These are phyloP conservation scores for Drosophila gunungcola DNA, from an alignment of 1,140 invertebrate genomes.

Conservation along the genomic window DNA sequence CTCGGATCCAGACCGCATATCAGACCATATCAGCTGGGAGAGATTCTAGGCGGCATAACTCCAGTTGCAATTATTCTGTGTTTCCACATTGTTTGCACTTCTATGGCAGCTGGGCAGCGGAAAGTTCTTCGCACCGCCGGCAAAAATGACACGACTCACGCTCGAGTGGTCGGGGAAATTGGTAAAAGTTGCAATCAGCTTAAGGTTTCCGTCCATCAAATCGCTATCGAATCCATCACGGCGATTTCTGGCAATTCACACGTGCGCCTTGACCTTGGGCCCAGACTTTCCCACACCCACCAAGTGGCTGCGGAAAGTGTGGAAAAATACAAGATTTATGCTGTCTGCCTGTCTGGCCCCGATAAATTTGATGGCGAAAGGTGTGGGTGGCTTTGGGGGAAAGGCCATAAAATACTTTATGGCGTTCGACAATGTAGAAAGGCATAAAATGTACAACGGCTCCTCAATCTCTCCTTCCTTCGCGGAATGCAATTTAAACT, in stretches of 20 bases:
- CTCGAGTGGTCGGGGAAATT: constrained; percentile 22
- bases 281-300: constrained; percentile 20
- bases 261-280: constrained; percentile 74
- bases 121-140: constrained; percentile 12
- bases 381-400: constrained; percentile 26
- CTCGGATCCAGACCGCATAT: constrained; percentile 24
- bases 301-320: constrained; percentile 12
- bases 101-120: constrained; percentile 61
- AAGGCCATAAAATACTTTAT: constrained; percentile 68
- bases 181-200: constrained; percentile 55
- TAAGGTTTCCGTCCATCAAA: constrained; percentile 41
- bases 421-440: constrained; percentile 49
- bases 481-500: constrained; percentile 71
- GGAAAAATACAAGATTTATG: constrained; percentile 66
- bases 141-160: constrained; percentile 17
- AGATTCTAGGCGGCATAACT: constrained; percentile 62
- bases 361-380: constrained; percentile 68
- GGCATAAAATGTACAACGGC: constrained; percentile 34
- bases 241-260: constrained; percentile 55
- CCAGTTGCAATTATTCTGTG: constrained; percentile 54
- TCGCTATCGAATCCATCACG: constrained; percentile 55
- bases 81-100: constrained; percentile 56
- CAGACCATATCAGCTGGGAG: constrained; percentile 32
- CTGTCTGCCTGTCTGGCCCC: constrained; percentile 64
- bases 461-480: background rate